phyloP scores from a whole-genome alignment of 1,140 invertebrate species.

The Meloidogyne floridensis region DNA sequence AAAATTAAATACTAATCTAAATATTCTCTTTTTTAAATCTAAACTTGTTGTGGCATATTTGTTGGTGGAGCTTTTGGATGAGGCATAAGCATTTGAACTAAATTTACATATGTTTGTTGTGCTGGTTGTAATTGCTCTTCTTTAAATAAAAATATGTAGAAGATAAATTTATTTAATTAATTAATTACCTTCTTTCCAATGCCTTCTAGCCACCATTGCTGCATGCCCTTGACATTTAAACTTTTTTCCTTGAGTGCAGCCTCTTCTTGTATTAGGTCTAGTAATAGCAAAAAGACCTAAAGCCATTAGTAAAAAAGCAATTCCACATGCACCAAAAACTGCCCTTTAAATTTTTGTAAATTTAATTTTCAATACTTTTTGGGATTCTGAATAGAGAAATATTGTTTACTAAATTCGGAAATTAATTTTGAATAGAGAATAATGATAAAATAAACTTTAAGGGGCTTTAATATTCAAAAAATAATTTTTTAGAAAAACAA shows the following conservation, averaged over 20 bases:
- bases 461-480: neutral
- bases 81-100: conserved; percentile 34
- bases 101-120: conserved; percentile 26
- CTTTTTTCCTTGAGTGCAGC: conserved; percentile 14
- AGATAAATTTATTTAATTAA: neutral
- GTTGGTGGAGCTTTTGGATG: conserved; percentile 22
- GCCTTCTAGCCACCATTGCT: conserved; percentile 11
- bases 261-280: conserved; percentile 26
- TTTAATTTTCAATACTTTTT: neutral
- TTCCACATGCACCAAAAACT: conserved; percentile 27
- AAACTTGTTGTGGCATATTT: conserved; percentile 32
- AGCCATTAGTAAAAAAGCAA: conserved; percentile 29
- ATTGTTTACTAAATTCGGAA: no score
- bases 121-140: conserved; percentile 14
- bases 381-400: no score
- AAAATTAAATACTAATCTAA: no score
- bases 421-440: no score
- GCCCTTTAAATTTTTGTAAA: neutral
- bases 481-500: neutral
- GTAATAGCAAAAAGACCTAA: conserved; percentile 30
- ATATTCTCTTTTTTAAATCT: no score
- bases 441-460: no score
- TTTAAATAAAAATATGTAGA: neutral
- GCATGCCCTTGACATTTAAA: conserved; percentile 1
- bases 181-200: conserved; percentile 29